phyloP scores from a whole-genome alignment of 2,888 invertebrate species.

The Coecobrya sp. region DNA sequence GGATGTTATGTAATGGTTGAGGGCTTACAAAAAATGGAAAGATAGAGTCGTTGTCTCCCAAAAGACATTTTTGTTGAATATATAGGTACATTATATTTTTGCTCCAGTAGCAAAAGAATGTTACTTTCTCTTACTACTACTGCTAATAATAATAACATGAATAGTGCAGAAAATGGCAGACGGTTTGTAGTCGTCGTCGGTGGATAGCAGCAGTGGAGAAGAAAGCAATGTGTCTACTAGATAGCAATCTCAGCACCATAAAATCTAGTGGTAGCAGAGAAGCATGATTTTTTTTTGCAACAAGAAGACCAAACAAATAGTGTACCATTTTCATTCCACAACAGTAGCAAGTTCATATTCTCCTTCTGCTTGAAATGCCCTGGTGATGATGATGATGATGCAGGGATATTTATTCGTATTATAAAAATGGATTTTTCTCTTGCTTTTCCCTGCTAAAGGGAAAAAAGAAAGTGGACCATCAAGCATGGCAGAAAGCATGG shows the following conservation, averaged over 20 bases:
- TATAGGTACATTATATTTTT: not conserved
- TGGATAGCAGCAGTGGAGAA: conserved; percentile 21
- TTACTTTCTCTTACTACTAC: not conserved
- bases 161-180: conserved; percentile 54
- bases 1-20: conserved; percentile 25
- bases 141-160: conserved; percentile 41
- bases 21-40: conserved; percentile 22
- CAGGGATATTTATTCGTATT: conserved; percentile 47
- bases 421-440: conserved; percentile 58
- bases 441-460: not conserved
- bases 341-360: conserved; percentile 46
- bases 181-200: conserved; percentile 43
- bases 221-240: conserved; percentile 75
- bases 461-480: conserved; percentile 27
- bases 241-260: conserved; percentile 84
- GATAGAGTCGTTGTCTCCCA: conserved; percentile 53
- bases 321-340: conserved; percentile 24
- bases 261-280: conserved; percentile 69
- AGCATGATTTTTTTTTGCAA: conserved; percentile 56
- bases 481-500: conserved; percentile 13
- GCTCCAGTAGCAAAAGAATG: not conserved
- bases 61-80: conserved; percentile 30
- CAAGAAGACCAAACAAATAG: conserved; percentile 11
- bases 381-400: conserved; percentile 33
- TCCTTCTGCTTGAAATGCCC: conserved; percentile 45